phyloP scores from a whole-genome alignment of 2,888 invertebrate genomes.

The Rutpela maculata region DNA sequence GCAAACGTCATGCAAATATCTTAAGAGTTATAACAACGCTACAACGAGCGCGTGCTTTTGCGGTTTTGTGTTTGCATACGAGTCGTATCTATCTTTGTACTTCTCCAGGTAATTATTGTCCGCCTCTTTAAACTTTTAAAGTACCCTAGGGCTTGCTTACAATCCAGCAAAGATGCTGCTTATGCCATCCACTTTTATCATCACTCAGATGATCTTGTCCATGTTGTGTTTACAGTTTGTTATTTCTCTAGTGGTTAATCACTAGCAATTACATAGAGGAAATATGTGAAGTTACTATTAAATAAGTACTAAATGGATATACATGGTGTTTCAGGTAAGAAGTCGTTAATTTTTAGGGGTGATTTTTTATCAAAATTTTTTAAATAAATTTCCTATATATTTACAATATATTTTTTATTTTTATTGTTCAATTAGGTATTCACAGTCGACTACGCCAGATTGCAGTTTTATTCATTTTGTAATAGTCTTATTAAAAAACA shows the following conservation, averaged over 20 bases:
- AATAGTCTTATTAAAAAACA: too few species aligned
- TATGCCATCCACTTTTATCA: background rate
- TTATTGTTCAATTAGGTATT: too few species aligned
- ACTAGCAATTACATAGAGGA: background rate
- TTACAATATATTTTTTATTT: too few species aligned
- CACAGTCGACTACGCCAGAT: too few species aligned
- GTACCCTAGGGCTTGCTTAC: constrained; percentile 44
- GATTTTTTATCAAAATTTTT: too few species aligned
- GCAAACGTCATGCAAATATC: constrained; percentile 59
- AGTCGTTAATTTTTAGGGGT: too few species aligned
- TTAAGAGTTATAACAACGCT: constrained; percentile 52
- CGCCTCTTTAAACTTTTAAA: constrained; percentile 44
- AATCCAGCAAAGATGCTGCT: constrained; percentile 43
- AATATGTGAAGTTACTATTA: background rate
- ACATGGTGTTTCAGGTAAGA: too few species aligned
- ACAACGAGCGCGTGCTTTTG: constrained; percentile 50
- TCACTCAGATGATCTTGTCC: background rate
- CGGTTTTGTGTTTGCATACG: constrained; percentile 52
- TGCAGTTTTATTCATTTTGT: too few species aligned
- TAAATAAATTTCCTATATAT: too few species aligned
- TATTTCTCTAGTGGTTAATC: background rate
- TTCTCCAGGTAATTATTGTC: constrained; percentile 50
- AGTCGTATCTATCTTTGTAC: constrained; percentile 44
- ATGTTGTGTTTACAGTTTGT: constrained; percentile 5
- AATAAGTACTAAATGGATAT: too few species aligned